phyloP scores from a whole-genome alignment of 2,113 vertebrate genomes.

The Hiodon tergisus region DNA sequence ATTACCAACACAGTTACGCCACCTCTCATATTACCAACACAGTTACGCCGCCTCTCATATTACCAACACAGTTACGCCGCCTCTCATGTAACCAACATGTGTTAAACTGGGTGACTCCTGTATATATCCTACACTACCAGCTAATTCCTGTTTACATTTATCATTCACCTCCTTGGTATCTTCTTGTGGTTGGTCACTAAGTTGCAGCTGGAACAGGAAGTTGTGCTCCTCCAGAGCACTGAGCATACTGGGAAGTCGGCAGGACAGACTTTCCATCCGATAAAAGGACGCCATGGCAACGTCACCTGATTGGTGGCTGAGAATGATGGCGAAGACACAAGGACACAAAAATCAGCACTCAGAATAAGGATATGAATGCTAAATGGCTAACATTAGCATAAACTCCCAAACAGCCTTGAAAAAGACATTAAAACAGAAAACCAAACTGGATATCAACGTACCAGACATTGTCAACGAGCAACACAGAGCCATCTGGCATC shows the following conservation, averaged over 20 bases:
- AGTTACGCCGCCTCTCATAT: too few species aligned
- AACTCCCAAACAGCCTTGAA: not conserved
- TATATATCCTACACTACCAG: not conserved
- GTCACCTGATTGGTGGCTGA: slow-evolving; percentile 80
- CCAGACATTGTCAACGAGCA: slow-evolving; percentile 82
- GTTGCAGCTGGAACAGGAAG: slow-evolving; percentile 81
- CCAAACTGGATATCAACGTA: slow-evolving; percentile 40
- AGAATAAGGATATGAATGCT: not conserved
- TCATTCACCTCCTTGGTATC: slow-evolving; percentile 69
- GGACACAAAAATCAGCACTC: not conserved
- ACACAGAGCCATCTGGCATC: slow-evolving; percentile 83
- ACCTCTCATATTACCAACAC: too few species aligned
- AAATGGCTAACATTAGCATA: not conserved
- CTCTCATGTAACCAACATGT: too few species aligned
- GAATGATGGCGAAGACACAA: not conserved
- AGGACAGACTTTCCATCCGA: slow-evolving; percentile 59
- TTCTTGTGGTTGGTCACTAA: slow-evolving; percentile 64
- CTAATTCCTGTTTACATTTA: slow-evolving; percentile 21
- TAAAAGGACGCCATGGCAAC: slow-evolving; percentile 77
- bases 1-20: not conserved
- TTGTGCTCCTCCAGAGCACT: slow-evolving; percentile 80
- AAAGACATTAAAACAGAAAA: not conserved
- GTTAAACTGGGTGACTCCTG: too few species aligned
- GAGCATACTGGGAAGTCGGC: slow-evolving; percentile 70
- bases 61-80: too few species aligned